Evolutionary conservation across 2,888 invertebrate genomes (phyloP).

Genomic region (Acanthosepion pharaonis): DNA sequence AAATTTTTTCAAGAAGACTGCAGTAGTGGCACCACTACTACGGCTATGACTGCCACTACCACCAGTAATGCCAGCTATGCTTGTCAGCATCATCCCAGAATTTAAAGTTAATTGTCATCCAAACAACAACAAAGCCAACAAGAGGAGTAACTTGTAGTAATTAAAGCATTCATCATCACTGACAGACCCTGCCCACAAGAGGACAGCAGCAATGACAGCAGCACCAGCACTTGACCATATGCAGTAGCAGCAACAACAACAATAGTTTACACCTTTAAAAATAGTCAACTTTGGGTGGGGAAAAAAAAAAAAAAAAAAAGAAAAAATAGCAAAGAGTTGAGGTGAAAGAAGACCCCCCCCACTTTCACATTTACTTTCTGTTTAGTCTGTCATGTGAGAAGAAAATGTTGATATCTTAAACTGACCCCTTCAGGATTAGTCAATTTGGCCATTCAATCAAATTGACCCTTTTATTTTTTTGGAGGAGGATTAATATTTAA

Average conservation of each 20-base stretch:
- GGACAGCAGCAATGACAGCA: not conserved
- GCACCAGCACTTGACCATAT: not conserved
- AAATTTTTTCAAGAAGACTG: not conserved
- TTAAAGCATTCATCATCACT: not conserved
- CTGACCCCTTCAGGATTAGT: not conserved
- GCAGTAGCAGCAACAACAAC: not conserved
- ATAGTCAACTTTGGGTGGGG: too few relatives aligned
- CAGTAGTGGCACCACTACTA: not conserved
- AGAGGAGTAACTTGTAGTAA: not conserved
- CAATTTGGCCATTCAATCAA: not conserved
- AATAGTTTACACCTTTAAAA: too few relatives aligned
- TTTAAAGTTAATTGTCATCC: not conserved
- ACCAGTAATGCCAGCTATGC: not conserved
- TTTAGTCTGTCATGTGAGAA: not conserved
- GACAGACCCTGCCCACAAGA: not conserved
- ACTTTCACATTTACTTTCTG: not conserved
- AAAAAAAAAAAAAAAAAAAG: too few relatives aligned
- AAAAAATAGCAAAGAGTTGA: too few relatives aligned
- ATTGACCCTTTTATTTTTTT: not conserved
- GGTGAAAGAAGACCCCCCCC: too few relatives aligned
- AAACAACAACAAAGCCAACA: not conserved
- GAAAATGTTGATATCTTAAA: slow-evolving; percentile 6
- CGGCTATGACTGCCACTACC: not conserved
- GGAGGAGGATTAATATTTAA: too few relatives aligned
- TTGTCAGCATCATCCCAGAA: not conserved